Evolutionary conservation across 1,140 invertebrate genomes (phyloP).

Genomic region (Pararge aegeria): DNA sequence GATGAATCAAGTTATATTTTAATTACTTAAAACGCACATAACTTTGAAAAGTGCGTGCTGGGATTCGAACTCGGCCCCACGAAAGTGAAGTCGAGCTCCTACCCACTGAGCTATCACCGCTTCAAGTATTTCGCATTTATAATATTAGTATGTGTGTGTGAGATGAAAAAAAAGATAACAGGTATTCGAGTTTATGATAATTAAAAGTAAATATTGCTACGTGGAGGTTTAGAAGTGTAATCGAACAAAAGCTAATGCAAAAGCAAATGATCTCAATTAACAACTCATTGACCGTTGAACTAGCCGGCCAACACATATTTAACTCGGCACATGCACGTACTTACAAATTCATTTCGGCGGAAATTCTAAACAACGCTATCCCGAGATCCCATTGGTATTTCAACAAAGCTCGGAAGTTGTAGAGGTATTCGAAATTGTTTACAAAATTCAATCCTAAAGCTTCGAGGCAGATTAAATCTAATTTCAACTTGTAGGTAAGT

Average conservation of each 20-base stretch:
- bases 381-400: slow-evolving; percentile 74
- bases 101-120: too few species aligned
- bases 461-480: slow-evolving; percentile 79
- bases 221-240: background rate
- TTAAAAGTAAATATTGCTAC: too few species aligned
- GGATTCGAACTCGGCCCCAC: too few species aligned
- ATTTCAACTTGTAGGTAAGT: slow-evolving; percentile 79
- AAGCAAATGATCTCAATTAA: slow-evolving; percentile 52
- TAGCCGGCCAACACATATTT: slow-evolving; percentile 48
- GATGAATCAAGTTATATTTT: too few species aligned
- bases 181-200: too few species aligned
- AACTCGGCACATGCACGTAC: slow-evolving; percentile 64
- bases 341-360: slow-evolving; percentile 71
- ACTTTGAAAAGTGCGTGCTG: too few species aligned
- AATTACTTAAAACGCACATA: too few species aligned
- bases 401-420: slow-evolving; percentile 76
- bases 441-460: slow-evolving; percentile 79
- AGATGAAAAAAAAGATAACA: too few species aligned
- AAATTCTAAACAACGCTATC: slow-evolving; percentile 72
- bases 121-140: too few species aligned
- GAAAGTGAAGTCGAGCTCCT: too few species aligned
- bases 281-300: slow-evolving; percentile 53
- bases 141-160: too few species aligned
- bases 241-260: background rate
- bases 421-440: slow-evolving; percentile 79